Percentiles rank a stretch among this genome's conserved stretches.
phyloP scores from a whole-genome alignment of 1,140 invertebrate species.

The Acromyrmex echinatior region DNA sequence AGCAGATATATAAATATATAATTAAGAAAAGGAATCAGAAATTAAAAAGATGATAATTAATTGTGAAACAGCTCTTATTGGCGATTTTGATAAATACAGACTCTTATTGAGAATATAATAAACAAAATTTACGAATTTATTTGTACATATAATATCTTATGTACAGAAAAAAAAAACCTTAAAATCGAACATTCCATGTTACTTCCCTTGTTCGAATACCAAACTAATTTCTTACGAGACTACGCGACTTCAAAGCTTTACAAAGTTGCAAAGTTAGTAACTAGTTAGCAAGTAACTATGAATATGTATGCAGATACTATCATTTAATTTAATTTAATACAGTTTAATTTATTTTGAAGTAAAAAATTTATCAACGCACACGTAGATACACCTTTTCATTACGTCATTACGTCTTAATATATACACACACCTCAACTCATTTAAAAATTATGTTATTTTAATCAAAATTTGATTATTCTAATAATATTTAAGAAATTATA shows the following conservation, averaged over 20 bases:
- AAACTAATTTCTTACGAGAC: conserved; percentile 39
- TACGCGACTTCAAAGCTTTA: conserved; percentile 37
- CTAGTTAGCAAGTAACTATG: conserved; percentile 27
- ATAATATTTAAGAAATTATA: no score
- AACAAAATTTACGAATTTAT: neutral
- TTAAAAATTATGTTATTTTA: no score
- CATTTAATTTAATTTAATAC: conserved; percentile 42
- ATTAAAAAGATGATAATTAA: no score
- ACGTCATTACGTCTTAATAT: neutral
- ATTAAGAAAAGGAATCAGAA: no score
- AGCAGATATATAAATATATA: no score
- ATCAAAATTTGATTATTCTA: no score
- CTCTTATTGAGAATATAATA: no score
- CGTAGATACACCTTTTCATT: neutral
- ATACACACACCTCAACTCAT: neutral
- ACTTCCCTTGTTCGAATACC: neutral
- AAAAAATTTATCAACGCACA: neutral
- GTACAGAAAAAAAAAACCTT: no score
- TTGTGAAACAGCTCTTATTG: no score
- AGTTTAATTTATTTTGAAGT: conserved; percentile 32
- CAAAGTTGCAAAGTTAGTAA: conserved; percentile 31
- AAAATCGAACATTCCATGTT: conserved; percentile 1
- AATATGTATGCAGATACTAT: conserved; percentile 7
- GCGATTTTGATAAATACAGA: no score
- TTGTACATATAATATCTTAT: neutral